These are phyloP conservation scores for Clavelina lepadiformis DNA, from an alignment of 23 tunicate genomes.

Conservation along the genomic window DNA sequence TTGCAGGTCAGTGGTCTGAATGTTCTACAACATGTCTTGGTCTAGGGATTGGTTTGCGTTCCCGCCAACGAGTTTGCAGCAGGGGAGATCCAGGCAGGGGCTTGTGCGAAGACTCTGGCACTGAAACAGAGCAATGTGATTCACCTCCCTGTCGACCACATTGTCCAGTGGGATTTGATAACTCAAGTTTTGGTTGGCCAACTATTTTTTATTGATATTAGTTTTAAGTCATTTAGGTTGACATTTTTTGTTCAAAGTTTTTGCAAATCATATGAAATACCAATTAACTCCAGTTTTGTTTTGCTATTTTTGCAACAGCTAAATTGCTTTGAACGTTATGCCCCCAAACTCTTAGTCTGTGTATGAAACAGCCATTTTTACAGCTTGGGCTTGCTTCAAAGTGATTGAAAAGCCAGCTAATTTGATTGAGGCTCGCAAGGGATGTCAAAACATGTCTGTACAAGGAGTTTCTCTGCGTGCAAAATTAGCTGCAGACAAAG, in stretches of 20 bases:
- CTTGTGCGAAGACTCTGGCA: constrained; percentile 13
- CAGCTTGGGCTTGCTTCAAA: constrained; percentile 51
- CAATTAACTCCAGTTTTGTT: too few relatives aligned
- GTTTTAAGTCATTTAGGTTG: too few relatives aligned
- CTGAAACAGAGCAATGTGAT: constrained; percentile 18
- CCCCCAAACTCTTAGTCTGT: too few relatives aligned
- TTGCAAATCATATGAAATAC: too few relatives aligned
- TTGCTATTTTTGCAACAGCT: too few relatives aligned
- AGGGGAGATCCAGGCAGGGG: constrained; percentile 39
- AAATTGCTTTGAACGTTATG: too few relatives aligned
- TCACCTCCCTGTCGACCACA: constrained; percentile 38
- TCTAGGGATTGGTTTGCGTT: constrained; percentile 31
- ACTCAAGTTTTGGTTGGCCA: constrained; percentile 13
- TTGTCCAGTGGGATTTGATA: constrained; percentile 62
- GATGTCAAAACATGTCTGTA: constrained; percentile 14
- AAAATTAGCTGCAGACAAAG: constrained; percentile 47
- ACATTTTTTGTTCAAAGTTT: too few relatives aligned
- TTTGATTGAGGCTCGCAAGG: constrained; percentile 12
- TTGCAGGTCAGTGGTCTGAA: constrained; percentile 58
- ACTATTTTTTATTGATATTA: background rate
- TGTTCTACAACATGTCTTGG: constrained; percentile 35
- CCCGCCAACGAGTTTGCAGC: constrained; percentile 34
- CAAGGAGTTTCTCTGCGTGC: constrained; percentile 23
- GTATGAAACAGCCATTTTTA: too few relatives aligned
- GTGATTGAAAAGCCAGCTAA: constrained; percentile 1